These are phyloP conservation scores for Melanerpes formicivorus DNA, from an alignment of 2,113 vertebrate genomes.

Conservation along the genomic window DNA sequence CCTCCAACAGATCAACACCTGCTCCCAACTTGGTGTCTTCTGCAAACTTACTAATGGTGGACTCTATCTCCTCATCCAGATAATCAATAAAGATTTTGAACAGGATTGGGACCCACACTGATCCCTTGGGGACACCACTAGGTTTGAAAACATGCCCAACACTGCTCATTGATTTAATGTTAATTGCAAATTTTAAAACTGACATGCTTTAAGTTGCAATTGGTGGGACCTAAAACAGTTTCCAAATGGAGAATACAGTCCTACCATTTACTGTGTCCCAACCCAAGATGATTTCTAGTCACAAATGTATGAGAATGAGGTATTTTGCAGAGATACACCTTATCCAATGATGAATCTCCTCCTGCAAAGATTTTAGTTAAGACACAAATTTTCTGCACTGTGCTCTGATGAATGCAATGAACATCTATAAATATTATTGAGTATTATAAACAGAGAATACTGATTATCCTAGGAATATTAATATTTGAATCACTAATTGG, in stretches of 20 bases:
- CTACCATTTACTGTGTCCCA: background rate
- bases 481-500: background rate
- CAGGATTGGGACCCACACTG: too few species aligned
- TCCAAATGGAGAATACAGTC: background rate
- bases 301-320: slow-evolving; percentile 23
- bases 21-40: too few species aligned
- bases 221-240: background rate
- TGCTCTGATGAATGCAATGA: slow-evolving; percentile 51
- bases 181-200: background rate
- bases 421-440: slow-evolving; percentile 44
- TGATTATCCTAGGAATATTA: slow-evolving; percentile 1
- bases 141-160: background rate
- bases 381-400: slow-evolving; percentile 50
- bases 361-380: slow-evolving; percentile 54
- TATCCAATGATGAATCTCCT: slow-evolving; percentile 16
- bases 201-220: background rate
- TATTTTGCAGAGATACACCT: slow-evolving; percentile 22
- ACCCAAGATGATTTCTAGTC: background rate
- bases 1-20: too few species aligned
- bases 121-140: too few species aligned
- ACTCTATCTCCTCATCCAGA: too few species aligned
- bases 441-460: slow-evolving; percentile 42
- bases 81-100: too few species aligned
- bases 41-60: too few species aligned
- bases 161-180: background rate